Evolutionary conservation across 1,140 invertebrate species (phyloP).

Genomic region (Ostrea edulis): DNA sequence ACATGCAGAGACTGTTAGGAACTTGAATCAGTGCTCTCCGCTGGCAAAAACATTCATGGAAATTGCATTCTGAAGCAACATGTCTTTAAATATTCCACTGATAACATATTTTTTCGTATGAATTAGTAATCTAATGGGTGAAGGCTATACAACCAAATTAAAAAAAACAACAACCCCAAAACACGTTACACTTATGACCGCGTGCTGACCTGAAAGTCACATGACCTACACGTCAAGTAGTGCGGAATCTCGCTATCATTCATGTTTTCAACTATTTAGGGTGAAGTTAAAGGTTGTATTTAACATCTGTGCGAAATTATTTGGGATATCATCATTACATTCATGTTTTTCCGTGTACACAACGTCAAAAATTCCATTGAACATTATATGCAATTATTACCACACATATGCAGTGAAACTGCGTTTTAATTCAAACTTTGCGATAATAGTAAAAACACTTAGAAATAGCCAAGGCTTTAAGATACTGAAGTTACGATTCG

Average conservation of each 20-base stretch:
- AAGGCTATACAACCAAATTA: slow-evolving; percentile 7
- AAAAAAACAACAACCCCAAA: too few relatives aligned
- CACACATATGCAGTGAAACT: too few relatives aligned
- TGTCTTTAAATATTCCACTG: too few relatives aligned
- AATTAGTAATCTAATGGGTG: neutral
- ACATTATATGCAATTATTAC: too few relatives aligned
- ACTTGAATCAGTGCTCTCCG: too few relatives aligned
- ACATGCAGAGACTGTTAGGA: too few relatives aligned
- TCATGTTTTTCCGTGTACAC: too few relatives aligned
- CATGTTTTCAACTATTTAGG: neutral
- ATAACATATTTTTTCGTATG: neutral
- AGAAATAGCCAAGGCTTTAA: neutral
- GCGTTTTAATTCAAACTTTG: too few relatives aligned
- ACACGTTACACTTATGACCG: neutral
- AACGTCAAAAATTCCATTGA: too few relatives aligned
- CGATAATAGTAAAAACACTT: too few relatives aligned
- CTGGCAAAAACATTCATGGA: too few relatives aligned
- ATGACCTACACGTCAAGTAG: neutral
- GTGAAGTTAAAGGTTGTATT: neutral
- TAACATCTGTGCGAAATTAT: neutral
- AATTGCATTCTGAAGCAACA: too few relatives aligned
- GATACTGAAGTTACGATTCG: neutral
- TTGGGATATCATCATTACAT: neutral
- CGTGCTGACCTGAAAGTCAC: neutral
- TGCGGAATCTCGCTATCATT: neutral